Conservation (phyloP, 2,113 vertebrate species). For the Zonotrichia leucophrys region DNA sequence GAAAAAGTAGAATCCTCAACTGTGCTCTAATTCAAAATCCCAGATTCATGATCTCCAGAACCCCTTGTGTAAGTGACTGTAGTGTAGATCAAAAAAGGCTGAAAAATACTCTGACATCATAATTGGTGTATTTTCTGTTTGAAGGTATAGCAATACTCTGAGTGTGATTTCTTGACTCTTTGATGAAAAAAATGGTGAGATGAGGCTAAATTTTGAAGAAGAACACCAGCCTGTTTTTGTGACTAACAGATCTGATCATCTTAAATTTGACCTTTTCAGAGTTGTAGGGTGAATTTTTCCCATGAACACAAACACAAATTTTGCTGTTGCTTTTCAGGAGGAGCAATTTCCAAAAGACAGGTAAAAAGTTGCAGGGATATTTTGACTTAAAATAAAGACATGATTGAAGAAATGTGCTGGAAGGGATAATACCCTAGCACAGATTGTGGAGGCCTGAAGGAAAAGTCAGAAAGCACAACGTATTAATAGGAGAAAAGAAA, state of each 20-base stretch:
- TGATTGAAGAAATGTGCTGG: not conserved
- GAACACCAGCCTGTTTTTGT: not conserved
- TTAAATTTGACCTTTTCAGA: not conserved
- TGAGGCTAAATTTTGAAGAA: not conserved
- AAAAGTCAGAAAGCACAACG: not conserved
- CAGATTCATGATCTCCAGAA: not conserved
- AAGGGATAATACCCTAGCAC: not conserved
- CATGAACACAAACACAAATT: not conserved
- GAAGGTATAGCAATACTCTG: not conserved
- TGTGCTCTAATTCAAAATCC: accelerated
- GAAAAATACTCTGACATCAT: not conserved
- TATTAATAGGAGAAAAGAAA: not conserved
- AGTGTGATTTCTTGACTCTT: not conserved
- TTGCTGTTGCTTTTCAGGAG: not conserved
- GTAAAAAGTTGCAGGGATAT: not conserved
- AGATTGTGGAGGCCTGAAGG: not conserved
- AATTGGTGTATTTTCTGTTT: not conserved
- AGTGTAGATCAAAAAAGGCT: not conserved
- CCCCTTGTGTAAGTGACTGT: not conserved
- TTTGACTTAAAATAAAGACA: not conserved
- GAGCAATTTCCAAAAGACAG: not conserved
- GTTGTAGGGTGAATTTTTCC: not conserved
- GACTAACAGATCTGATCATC: not conserved
- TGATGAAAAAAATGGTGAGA: not conserved
- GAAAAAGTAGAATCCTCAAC: not conserved